Evolutionary conservation across 2,888 invertebrate genomes (phyloP).

Genomic region (Pomacea canaliculata): DNA sequence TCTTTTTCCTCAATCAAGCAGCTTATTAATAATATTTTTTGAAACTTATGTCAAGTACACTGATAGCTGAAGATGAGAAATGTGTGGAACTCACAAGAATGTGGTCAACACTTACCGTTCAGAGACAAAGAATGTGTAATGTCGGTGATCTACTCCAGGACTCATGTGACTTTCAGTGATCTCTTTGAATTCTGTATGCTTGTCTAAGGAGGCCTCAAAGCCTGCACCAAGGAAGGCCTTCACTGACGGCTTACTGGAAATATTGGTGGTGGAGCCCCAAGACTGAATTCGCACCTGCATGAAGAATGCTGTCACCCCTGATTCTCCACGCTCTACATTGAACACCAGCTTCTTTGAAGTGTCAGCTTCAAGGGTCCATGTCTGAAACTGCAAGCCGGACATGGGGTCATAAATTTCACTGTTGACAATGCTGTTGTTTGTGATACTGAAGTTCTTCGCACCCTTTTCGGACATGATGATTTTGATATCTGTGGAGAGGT

Average conservation of each 20-base stretch:
- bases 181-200: constrained; percentile 25
- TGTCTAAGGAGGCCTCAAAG: constrained; percentile 28
- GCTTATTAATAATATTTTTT: too few species aligned
- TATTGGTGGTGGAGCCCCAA: constrained; percentile 24
- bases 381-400: constrained; percentile 30
- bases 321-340: constrained; percentile 19
- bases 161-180: constrained; percentile 34
- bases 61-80: too few species aligned
- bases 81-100: too few species aligned
- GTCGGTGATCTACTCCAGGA: constrained; percentile 40
- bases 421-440: constrained; percentile 30
- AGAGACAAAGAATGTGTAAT: constrained; percentile 48
- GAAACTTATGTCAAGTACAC: too few species aligned
- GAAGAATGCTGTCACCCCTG: constrained; percentile 34
- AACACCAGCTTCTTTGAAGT: constrained; percentile 30
- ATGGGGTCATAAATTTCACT: constrained; percentile 43
- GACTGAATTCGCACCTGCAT: constrained; percentile 40
- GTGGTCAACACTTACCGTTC: constrained; percentile 33
- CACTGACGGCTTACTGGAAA: constrained; percentile 11
- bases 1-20: too few species aligned
- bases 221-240: constrained; percentile 35
- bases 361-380: constrained; percentile 21
- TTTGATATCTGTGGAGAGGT: constrained; percentile 31
- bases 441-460: constrained; percentile 11
- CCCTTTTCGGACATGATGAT: constrained; percentile 19